Conservation (phyloP, 2,113 vertebrate species). For the Monarcha castaneiventris region DNA sequence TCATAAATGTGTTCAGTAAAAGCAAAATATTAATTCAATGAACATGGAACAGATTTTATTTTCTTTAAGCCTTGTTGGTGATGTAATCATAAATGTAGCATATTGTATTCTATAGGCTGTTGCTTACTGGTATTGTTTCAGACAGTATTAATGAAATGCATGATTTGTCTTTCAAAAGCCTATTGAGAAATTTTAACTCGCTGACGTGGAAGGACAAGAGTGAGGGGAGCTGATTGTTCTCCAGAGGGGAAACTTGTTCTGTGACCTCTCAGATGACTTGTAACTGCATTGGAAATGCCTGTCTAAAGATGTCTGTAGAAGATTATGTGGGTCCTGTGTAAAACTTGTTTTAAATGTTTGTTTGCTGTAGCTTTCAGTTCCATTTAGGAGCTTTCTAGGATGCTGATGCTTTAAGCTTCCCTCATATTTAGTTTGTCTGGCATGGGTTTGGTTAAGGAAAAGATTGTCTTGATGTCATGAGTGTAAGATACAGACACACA, state of each 20-base stretch:
- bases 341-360: conserved; percentile 45
- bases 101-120: conserved; percentile 39
- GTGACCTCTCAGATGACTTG: conserved; percentile 66
- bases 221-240: background rate
- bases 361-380: conserved; percentile 58
- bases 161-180: conserved; percentile 58
- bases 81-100: conserved; percentile 48
- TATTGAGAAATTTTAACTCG: background rate
- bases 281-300: conserved; percentile 45
- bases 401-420: conserved; percentile 70
- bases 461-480: conserved; percentile 42
- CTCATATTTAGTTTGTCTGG: conserved; percentile 58
- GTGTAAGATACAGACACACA: conserved; percentile 46
- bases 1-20: conserved; percentile 39
- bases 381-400: conserved; percentile 67
- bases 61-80: conserved; percentile 33
- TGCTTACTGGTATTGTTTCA: conserved; percentile 63
- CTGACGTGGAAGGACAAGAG: background rate
- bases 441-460: conserved; percentile 61
- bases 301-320: conserved; percentile 62
- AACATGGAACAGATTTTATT: conserved; percentile 50
- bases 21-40: conserved; percentile 1
- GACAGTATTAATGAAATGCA: conserved; percentile 60
- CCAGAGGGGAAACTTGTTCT: background rate
- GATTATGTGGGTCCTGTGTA: conserved; percentile 44